A percentile compares a stretch with the other conserved stretches of the same genome.
phyloP scores from a whole-genome alignment of 2,797 vertebrate species.

The Myripristis jacobus region DNA sequence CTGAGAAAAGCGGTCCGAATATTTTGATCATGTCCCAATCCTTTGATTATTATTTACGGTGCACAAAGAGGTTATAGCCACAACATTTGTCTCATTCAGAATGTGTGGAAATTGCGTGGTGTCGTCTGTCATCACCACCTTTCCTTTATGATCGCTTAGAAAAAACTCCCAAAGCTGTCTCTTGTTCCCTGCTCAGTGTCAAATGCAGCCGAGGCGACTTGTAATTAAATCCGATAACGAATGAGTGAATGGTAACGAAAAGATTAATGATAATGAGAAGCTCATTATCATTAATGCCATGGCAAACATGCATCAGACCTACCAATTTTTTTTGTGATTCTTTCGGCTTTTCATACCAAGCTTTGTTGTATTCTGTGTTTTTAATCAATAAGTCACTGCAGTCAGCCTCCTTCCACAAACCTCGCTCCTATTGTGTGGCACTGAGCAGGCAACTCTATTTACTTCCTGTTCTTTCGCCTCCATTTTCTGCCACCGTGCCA shows the following conservation, averaged over 20 bases:
- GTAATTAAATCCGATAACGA: not conserved
- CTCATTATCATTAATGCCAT: not conserved
- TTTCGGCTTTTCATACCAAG: too few relatives aligned
- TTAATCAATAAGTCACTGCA: not conserved
- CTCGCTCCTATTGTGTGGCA: not conserved
- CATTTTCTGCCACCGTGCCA: constrained; percentile 43
- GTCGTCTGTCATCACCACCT: not conserved
- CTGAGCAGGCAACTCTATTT: not conserved
- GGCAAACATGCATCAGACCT: not conserved
- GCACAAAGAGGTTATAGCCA: constrained; percentile 8
- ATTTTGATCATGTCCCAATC: not conserved
- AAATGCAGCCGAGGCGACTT: not conserved
- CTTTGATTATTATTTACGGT: not conserved
- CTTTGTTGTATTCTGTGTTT: too few relatives aligned
- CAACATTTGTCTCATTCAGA: constrained; percentile 2
- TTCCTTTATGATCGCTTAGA: not conserved
- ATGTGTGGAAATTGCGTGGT: not conserved
- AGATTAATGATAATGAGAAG: too few relatives aligned
- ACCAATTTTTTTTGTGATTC: too few relatives aligned
- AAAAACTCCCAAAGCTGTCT: not conserved
- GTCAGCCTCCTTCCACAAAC: not conserved
- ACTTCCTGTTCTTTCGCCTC: constrained; percentile 49
- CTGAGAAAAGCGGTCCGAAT: not conserved
- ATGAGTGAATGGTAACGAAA: not conserved
- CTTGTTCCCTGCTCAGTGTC: not conserved